Evolutionary conservation across 2,113 vertebrate species (phyloP).

Genomic region (Phasianus colchicus): DNA sequence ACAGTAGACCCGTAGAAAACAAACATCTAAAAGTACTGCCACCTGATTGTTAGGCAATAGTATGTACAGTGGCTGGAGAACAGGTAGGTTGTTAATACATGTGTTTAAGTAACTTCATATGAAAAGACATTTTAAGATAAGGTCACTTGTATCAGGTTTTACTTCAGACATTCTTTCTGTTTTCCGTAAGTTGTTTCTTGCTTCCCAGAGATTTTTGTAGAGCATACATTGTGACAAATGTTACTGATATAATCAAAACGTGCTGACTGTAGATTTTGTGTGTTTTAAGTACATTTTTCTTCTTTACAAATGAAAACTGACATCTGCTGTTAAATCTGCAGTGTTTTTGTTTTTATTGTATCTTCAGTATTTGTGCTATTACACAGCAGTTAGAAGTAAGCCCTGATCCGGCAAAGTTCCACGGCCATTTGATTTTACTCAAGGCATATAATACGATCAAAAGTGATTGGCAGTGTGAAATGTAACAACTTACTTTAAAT

Average conservation of each 20-base stretch:
- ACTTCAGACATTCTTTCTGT: background rate
- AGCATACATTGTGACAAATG: background rate
- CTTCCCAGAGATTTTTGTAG: background rate
- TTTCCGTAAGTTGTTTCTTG: background rate
- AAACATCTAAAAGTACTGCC: slow-evolving; percentile 46
- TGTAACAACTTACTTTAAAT: background rate
- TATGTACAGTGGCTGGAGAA: slow-evolving; percentile 53
- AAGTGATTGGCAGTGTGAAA: background rate
- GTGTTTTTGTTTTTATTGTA: background rate
- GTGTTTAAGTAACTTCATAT: slow-evolving; percentile 27
- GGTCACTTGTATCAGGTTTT: background rate
- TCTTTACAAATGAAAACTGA: slow-evolving; percentile 6
- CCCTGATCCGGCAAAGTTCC: background rate
- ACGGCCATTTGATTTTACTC: background rate
- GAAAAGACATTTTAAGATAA: background rate
- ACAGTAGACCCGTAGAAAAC: slow-evolving; percentile 5
- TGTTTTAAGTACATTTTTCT: background rate
- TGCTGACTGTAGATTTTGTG: background rate
- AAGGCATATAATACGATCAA: background rate
- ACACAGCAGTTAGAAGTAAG: background rate
- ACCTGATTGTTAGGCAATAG: slow-evolving; percentile 55
- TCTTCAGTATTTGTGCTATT: background rate
- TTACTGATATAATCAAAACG: background rate
- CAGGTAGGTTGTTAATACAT: slow-evolving; percentile 69
- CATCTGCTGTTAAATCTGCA: background rate